These are phyloP conservation scores for Macrotis lagotis DNA, from an alignment of 2,113 vertebrate species.

Conservation along the genomic window DNA sequence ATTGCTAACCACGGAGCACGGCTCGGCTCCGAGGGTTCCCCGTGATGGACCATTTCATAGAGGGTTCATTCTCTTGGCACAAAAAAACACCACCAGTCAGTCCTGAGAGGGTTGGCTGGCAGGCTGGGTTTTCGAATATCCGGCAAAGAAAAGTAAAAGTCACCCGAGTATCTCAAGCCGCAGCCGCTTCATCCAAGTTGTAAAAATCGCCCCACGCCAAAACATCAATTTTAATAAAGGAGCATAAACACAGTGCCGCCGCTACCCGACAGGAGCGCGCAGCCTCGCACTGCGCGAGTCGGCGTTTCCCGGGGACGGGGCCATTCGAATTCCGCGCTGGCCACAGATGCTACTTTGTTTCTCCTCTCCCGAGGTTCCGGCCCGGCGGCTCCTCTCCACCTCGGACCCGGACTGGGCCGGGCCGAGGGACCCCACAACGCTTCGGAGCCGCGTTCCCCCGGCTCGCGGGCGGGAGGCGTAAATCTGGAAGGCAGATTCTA, in stretches of 20 bases:
- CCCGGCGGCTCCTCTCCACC: no score
- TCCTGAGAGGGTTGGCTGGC: neutral
- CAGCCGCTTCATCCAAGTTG: constrained; percentile 70
- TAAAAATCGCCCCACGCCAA: constrained; percentile 60
- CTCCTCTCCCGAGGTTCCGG: neutral
- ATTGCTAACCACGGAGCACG: neutral
- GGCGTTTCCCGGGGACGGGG: neutral
- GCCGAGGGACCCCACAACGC: no score
- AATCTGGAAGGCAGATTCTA: no score
- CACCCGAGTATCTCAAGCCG: neutral
- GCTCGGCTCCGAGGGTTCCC: neutral
- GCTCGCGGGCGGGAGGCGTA: neutral
- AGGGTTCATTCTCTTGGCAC: neutral
- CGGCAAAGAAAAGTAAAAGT: constrained; percentile 12
- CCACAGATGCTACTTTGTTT: constrained; percentile 23
- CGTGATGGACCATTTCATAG: neutral
- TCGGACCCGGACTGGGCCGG: no score
- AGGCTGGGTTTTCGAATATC: neutral
- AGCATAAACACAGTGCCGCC: neutral
- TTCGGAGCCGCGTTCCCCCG: no score
- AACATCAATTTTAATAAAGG: neutral
- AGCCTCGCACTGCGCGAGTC: neutral
- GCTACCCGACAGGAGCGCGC: neutral
- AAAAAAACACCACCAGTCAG: neutral
- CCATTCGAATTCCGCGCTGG: constrained; percentile 4